Percentiles rank a stretch among this genome's conserved stretches.
phyloP scores from a whole-genome alignment of 2,888 invertebrate species.

The Caenorhabditis angaria region DNA sequence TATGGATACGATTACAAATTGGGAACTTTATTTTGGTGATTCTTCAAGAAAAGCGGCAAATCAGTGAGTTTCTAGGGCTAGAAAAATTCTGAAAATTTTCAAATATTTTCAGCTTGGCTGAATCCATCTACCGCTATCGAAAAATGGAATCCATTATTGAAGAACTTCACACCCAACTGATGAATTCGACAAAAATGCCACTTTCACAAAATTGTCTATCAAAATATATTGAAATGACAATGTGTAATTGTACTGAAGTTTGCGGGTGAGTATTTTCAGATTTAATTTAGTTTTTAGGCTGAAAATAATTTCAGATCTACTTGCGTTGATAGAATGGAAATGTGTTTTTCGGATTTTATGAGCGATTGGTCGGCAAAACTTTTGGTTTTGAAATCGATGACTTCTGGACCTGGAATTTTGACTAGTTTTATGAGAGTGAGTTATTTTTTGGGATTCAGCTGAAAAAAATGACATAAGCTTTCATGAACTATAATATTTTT shows the following conservation, averaged over 20 bases:
- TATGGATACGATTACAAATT: conserved; percentile 23
- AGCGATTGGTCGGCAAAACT: conserved; percentile 35
- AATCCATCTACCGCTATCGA: conserved; percentile 31
- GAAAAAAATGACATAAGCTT: too few species aligned
- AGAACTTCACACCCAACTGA: conserved; percentile 32
- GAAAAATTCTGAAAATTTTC: neutral
- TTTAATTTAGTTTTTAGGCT: neutral
- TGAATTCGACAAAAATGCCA: conserved; percentile 22
- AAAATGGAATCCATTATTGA: conserved; percentile 20
- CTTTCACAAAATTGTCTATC: conserved; percentile 19
- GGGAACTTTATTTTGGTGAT: conserved; percentile 26
- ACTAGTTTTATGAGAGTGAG: conserved; percentile 23
- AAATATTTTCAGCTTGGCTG: conserved; percentile 22
- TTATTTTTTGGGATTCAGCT: conserved; percentile 1
- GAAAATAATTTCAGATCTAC: conserved; percentile 13
- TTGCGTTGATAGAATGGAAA: conserved; percentile 19
- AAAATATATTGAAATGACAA: conserved; percentile 14
- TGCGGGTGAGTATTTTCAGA: conserved; percentile 20
- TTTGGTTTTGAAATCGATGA: conserved; percentile 32
- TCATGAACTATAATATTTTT: conserved; percentile 5
- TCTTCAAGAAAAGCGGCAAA: conserved; percentile 27
- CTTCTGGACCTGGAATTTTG: conserved; percentile 9
- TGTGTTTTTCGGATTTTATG: conserved; percentile 30
- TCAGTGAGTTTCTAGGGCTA: conserved; percentile 16
- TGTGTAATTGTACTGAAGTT: conserved; percentile 28